Conservation (phyloP, 2,888 invertebrate genomes). For the Drosophila leonis region DNA sequence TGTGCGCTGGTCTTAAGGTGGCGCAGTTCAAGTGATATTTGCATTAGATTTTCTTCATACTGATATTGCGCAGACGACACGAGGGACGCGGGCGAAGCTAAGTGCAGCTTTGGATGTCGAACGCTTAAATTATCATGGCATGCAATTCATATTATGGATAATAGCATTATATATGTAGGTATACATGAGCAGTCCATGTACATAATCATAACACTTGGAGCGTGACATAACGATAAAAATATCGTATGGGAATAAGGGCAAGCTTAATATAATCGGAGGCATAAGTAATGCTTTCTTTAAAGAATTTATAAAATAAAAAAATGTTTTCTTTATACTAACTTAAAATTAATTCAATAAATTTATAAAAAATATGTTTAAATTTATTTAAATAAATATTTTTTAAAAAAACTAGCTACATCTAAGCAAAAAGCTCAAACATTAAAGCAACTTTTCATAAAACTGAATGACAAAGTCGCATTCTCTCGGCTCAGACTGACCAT, state of each 20-base stretch:
- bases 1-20: slow-evolving; percentile 30
- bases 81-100: slow-evolving; percentile 12
- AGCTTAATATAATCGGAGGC: not conserved
- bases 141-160: slow-evolving; percentile 27
- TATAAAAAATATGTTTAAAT: no score
- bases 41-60: slow-evolving; percentile 61
- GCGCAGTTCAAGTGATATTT: slow-evolving; percentile 63
- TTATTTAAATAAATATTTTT: no score
- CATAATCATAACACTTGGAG: slow-evolving; percentile 15
- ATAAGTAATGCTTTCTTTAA: no score
- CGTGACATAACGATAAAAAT: slow-evolving; percentile 26
- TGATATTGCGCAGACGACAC: slow-evolving; percentile 18
- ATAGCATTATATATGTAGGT: slow-evolving; percentile 5
- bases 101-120: slow-evolving; percentile 14
- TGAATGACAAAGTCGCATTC: not conserved
- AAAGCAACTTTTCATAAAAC: not conserved
- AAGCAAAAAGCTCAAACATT: no score
- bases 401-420: no score
- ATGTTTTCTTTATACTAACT: no score
- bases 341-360: not conserved
- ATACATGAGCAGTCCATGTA: not conserved
- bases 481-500: slow-evolving; percentile 35
- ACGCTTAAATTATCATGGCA: slow-evolving; percentile 24
- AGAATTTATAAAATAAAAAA: no score
- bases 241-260: not conserved